These are phyloP conservation scores for Ennomos quercinarius DNA, from an alignment of 2,888 invertebrate species.

Conservation along the genomic window DNA sequence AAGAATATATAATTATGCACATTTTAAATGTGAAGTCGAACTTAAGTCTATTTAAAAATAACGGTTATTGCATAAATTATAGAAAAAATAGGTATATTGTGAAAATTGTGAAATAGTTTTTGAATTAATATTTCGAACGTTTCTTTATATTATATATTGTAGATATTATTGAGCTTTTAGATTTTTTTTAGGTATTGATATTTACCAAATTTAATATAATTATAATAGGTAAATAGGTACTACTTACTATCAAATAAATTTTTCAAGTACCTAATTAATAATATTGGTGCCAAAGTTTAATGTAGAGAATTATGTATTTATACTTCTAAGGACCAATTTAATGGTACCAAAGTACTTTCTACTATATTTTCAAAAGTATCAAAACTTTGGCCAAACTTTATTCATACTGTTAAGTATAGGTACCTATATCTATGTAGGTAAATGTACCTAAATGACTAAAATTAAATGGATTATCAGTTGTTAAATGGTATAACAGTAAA, in stretches of 20 bases:
- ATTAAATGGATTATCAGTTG: too few species aligned
- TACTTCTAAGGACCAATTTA: conserved; percentile 26
- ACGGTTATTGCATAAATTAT: too few species aligned
- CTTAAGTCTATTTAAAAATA: too few species aligned
- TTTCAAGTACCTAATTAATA: conserved; percentile 12
- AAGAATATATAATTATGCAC: too few species aligned
- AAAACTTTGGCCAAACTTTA: not conserved
- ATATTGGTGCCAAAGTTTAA: conserved; percentile 24
- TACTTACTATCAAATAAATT: conserved; percentile 1
- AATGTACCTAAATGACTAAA: too few species aligned
- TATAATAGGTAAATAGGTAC: not conserved
- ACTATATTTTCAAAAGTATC: not conserved
- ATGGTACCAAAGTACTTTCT: conserved; percentile 20
- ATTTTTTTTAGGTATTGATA: conserved; percentile 12
- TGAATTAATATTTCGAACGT: conserved; percentile 16
- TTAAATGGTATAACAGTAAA: too few species aligned
- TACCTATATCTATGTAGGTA: too few species aligned
- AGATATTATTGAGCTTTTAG: conserved; percentile 23
- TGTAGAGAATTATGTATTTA: conserved; percentile 3
- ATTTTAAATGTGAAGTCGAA: too few species aligned
- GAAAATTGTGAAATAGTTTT: conserved; percentile 1
- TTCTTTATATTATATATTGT: conserved; percentile 23
- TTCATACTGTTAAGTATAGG: too few species aligned
- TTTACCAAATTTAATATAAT: conserved; percentile 5
- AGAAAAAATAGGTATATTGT: too few species aligned